Base-by-base conservation (phyloP, 2,888 invertebrate genomes). In the Zaprionus lineosus region DNA sequence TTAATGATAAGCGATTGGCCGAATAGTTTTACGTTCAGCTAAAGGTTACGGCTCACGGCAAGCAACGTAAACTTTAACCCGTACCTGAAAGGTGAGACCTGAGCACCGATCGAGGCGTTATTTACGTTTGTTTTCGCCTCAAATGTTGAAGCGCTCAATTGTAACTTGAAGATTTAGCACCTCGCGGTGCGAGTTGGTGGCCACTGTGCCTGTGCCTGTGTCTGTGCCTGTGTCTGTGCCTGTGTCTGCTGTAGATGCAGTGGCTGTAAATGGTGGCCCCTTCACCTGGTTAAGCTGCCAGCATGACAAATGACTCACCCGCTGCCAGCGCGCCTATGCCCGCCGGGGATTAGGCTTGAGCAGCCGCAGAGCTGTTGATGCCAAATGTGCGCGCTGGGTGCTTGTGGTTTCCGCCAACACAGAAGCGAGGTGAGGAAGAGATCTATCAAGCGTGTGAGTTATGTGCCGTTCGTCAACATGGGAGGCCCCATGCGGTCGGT, bases 401-500 rank as follows among this genome's bases (percentile, higher is more conserved):
- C 12, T 4, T 4, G 28, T 21, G 39, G 83, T 75, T 83, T 77
- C 77, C 78, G 77, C 37, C 44, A 40, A 33, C 24, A 14, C 15
- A 50, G 40, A 51, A 29, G 57, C 44, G 58, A 47, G 79, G 56
- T 76, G 60, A 83, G 79, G 77, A 77, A 83, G 72, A 76, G 76
- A 78, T 83, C 76, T 81, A 70, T 78, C 77, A 78, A 62, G 61
- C 46, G 56, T 64, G 66, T 79, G 81, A 78, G 55, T 70, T 78
- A 79, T 66, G 69, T 39, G 57, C 57, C 69, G 64, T 76, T 70
- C 67, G 72, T 76, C 62, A 75, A 74, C 59, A 31, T 24, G 29
- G 12, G 26, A 11, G 31, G 14, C 36, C 11, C 36, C 44, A 21
- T 28, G 24, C 41, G 57, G 39, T 44, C 26, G 34, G 28, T 39